phyloP scores from a whole-genome alignment of 2,888 invertebrate species.

The Gastracanthus pulcherrimus region DNA sequence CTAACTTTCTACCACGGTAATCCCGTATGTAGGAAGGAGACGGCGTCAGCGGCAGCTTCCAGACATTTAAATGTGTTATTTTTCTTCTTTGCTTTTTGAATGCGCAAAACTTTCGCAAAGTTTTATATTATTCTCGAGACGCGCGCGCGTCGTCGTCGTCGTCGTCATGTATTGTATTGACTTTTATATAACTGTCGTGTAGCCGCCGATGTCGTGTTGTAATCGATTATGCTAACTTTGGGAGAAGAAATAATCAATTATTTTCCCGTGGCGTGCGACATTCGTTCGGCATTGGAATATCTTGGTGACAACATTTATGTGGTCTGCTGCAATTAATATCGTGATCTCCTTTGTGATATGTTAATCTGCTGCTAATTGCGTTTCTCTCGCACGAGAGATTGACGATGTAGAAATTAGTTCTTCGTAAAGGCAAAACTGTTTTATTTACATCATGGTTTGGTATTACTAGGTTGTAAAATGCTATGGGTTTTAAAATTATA shows the following conservation, averaged over 20 bases:
- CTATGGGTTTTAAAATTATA: background rate
- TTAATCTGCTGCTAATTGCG: constrained; percentile 23
- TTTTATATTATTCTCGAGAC: constrained; percentile 23
- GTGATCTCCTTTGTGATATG: constrained; percentile 35
- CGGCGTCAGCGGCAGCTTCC: background rate
- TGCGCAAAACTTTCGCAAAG: constrained; percentile 46
- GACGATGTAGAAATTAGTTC: background rate
- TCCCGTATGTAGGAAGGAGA: background rate
- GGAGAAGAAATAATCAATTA: constrained; percentile 18
- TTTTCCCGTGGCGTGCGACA: background rate
- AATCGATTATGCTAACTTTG: constrained; percentile 42
- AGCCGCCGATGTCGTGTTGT: background rate
- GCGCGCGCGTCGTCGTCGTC: background rate
- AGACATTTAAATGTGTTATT: background rate
- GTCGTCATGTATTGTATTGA: background rate
- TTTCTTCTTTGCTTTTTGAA: too few species aligned
- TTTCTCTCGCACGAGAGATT: background rate
- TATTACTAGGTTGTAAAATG: constrained; percentile 1
- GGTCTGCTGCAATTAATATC: constrained; percentile 7
- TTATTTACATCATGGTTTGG: background rate
- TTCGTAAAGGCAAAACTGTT: background rate
- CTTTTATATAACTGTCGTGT: constrained; percentile 16
- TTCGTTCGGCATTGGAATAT: background rate
- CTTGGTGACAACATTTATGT: background rate
- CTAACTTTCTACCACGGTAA: too few species aligned